phyloP scores from a whole-genome alignment of 2,113 vertebrate genomes.

The Melanocharis versteri region DNA sequence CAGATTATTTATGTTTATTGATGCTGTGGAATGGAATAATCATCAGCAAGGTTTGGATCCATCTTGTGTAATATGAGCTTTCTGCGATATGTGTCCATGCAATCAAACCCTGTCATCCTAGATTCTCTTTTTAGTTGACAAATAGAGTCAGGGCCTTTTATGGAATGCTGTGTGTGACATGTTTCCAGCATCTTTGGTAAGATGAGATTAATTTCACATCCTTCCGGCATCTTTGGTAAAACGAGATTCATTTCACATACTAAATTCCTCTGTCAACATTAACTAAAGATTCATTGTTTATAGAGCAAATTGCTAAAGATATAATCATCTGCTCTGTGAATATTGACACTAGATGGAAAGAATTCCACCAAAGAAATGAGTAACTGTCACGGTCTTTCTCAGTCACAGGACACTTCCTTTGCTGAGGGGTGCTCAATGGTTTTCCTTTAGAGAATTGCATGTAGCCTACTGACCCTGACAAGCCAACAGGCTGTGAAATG shows the following conservation, averaged over 20 bases:
- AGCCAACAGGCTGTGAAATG: background rate
- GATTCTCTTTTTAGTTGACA: background rate
- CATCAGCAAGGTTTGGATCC: background rate
- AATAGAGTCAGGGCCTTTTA: background rate
- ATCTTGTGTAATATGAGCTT: background rate
- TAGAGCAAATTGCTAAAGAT: background rate
- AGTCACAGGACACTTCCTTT: background rate
- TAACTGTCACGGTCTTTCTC: background rate
- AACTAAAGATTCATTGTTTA: background rate
- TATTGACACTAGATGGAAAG: background rate
- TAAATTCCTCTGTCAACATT: background rate
- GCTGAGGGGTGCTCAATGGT: fast-evolving
- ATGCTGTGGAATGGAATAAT: background rate
- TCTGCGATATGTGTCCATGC: background rate
- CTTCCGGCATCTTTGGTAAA: too few relatives aligned
- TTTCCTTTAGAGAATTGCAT: background rate
- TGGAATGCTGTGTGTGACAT: background rate
- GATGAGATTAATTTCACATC: background rate
- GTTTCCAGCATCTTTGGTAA: background rate
- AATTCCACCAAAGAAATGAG: background rate
- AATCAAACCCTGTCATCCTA: background rate
- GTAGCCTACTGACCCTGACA: background rate
- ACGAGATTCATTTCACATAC: background rate
- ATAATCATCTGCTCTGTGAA: background rate
- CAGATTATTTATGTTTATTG: background rate